A percentile compares a stretch with the other conserved stretches of the same genome.
Evolutionary conservation across 2,113 vertebrate genomes (phyloP).

Genomic region (Hippoglossus stenolepis): DNA sequence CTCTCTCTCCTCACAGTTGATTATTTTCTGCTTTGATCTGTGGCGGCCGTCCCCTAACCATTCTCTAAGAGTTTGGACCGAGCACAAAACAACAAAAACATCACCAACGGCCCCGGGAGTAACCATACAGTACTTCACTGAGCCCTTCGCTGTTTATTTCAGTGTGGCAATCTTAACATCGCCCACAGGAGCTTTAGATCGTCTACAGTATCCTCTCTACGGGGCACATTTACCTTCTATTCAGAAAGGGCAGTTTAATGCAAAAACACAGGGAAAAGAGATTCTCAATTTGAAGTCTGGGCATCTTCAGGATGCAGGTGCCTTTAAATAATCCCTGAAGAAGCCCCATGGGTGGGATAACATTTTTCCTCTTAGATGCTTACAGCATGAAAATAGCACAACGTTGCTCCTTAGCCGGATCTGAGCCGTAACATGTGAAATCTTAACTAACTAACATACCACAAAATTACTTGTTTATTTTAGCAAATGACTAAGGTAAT

Average conservation of each 20-base stretch:
- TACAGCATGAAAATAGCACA: background rate
- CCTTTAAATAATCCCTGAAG: background rate
- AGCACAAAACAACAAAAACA: constrained; percentile 66
- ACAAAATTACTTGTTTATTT: background rate
- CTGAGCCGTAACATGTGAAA: background rate
- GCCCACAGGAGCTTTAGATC: constrained; percentile 41
- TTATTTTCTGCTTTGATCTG: constrained; percentile 74
- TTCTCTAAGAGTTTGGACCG: constrained; percentile 55
- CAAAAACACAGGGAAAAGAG: constrained; percentile 11
- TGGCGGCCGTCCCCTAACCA: constrained; percentile 50
- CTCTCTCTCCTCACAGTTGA: constrained; percentile 59
- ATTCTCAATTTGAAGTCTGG: background rate
- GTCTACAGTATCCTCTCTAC: constrained; percentile 17
- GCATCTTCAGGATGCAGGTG: constrained; percentile 11
- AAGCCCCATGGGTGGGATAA: background rate
- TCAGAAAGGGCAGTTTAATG: constrained; percentile 26
- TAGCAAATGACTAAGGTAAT: constrained; percentile 3
- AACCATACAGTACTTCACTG: constrained; percentile 46
- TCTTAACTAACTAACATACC: background rate
- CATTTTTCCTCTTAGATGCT: background rate
- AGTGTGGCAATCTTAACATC: constrained; percentile 41
- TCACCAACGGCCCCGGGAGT: constrained; percentile 45
- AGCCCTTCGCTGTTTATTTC: constrained; percentile 59
- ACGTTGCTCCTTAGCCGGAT: background rate
- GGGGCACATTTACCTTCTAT: constrained; percentile 23